A percentile compares a stretch with the other conserved stretches of the same genome.
phyloP scores from a whole-genome alignment of 2,797 vertebrate genomes.

The Helicolenus hilgendorfi region DNA sequence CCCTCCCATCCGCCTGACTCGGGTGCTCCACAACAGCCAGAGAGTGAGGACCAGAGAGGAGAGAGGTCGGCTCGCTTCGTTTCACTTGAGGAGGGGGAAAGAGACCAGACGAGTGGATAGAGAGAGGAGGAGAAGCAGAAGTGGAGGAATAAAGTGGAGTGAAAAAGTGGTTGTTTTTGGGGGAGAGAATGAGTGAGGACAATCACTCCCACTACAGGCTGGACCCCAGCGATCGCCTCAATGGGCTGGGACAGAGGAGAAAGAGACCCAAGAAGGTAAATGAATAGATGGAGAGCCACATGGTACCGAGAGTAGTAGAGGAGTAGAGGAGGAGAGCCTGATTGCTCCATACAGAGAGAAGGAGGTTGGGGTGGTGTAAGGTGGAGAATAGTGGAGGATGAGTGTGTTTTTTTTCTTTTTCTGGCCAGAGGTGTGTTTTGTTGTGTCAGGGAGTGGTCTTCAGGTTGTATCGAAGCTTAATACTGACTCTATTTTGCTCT shows the following conservation, averaged over 20 bases:
- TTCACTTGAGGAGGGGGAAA: constrained; percentile 65
- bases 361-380: neutral
- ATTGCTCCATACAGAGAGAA: neutral
- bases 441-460: neutral
- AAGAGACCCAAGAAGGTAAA: constrained; percentile 96
- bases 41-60: constrained; percentile 81
- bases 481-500: neutral
- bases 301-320: neutral
- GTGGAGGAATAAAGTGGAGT: constrained; percentile 33
- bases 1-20: constrained; percentile 58
- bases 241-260: constrained; percentile 91
- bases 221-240: constrained; percentile 93
- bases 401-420: neutral
- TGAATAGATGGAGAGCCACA: constrained; percentile 24
- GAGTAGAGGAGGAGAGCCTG: neutral
- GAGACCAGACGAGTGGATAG: constrained; percentile 34
- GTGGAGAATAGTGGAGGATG: neutral
- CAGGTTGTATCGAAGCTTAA: neutral
- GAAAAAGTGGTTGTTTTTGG: neutral
- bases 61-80: constrained; percentile 69
- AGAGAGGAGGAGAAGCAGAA: neutral
- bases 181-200: constrained; percentile 92
- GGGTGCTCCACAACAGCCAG: constrained; percentile 78
- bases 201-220: constrained; percentile 91
- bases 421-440: neutral